Base-by-base conservation (phyloP, 2,797 vertebrate species). In the Lepilemur ruficaudatus region DNA sequence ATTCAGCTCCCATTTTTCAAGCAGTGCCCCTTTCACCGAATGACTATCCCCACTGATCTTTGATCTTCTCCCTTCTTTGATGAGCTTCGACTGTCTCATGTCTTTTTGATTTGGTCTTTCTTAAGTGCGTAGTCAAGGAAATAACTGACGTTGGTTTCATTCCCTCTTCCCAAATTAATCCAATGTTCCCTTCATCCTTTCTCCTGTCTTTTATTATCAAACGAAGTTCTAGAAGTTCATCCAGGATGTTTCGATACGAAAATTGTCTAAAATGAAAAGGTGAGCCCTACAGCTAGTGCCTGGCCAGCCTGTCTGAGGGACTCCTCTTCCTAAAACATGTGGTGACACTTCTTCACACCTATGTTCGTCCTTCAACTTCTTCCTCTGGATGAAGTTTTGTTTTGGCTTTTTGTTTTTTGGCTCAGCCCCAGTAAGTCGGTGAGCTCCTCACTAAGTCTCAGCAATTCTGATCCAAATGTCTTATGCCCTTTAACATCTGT, bases 391-490 rank as follows among this genome's bases (percentile, higher is more conserved):
- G 52, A 82, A 41, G 46, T 35, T n/a, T n/a, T n/a, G 3, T 65
- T 65, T 65, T 32, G 1, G 3, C 18, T 32, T 32, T 32, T 32
- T 63, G 30, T 15, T 57, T 12, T 80, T 25, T 38, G 11, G 67
- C 59, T 61, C n/a, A 52, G 85, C 10, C 43, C 25, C 65, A 91
- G 61, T 0, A 5, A 80, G 63, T 13, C 7, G 6, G 46, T 13
- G 5, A 2, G 41, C 41, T 70, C 43, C 48, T 69, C 7, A 0
- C 67, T 91, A 4, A 7, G 41, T n/a, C 35, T 59, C 59, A 70
- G 83, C n/a, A n/a, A 46, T 63, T 38, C 85, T 63, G 50, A 55
- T 15, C 95, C 96, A 93, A 90, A 93, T 91, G 92, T 93, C 93
- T 73, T 14, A 0, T 78, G 69, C 79, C 75, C 88, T 94, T 90